These are phyloP conservation scores for Gadus macrocephalus DNA, from an alignment of 2,113 vertebrate species.

Conservation along the genomic window DNA sequence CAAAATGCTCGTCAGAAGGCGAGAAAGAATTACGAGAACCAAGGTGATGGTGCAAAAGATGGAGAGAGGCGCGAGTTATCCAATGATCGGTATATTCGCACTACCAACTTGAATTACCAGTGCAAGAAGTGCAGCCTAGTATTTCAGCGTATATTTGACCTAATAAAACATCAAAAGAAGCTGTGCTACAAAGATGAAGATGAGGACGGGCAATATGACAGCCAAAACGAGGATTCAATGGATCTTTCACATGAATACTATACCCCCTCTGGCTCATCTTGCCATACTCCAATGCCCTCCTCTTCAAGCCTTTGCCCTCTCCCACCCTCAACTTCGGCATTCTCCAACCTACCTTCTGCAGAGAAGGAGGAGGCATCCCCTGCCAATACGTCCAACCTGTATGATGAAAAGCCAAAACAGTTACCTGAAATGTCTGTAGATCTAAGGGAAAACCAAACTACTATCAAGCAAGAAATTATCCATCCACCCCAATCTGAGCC, in stretches of 20 bases:
- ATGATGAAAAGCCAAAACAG: constrained; percentile 94
- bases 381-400: constrained; percentile 75
- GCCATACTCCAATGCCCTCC: constrained; percentile 93
- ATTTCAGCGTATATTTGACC: constrained; percentile 97
- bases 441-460: constrained; percentile 83
- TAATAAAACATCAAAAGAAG: constrained; percentile 99
- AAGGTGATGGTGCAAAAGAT: constrained; percentile 91
- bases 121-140: constrained; percentile 98
- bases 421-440: constrained; percentile 79
- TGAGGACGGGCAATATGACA: constrained; percentile 95
- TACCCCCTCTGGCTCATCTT: constrained; percentile 94
- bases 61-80: constrained; percentile 91
- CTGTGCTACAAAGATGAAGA: constrained; percentile 99
- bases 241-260: constrained; percentile 88
- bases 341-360: constrained; percentile 76
- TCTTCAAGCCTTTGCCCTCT: constrained; percentile 87
- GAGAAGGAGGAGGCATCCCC: constrained; percentile 86
- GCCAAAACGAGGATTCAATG: constrained; percentile 95
- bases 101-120: constrained; percentile 96
- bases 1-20: constrained; percentile 98
- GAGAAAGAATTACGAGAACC: constrained; percentile 97
- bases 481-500: constrained; percentile 72
- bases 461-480: constrained; percentile 87
- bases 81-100: constrained; percentile 95
- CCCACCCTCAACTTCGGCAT: constrained; percentile 76